A percentile compares a stretch with the other conserved stretches of the same genome.
phyloP scores from a whole-genome alignment of 2,888 invertebrate species.

The Lutraria lutraria region DNA sequence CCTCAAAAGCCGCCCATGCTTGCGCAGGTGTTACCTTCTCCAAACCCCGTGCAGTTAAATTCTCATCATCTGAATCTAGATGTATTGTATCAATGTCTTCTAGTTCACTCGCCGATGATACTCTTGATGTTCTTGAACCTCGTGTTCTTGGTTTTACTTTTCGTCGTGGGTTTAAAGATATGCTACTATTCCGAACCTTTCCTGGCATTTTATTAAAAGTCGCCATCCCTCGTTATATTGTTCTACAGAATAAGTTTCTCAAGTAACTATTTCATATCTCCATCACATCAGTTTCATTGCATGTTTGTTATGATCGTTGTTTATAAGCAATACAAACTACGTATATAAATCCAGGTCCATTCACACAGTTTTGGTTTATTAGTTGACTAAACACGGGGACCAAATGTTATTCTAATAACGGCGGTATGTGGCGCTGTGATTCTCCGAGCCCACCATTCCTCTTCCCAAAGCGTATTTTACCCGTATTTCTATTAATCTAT shows the following conservation, averaged over 20 bases:
- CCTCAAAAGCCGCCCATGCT: constrained; percentile 75
- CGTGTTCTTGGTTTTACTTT: constrained; percentile 17
- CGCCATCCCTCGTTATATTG: constrained; percentile 24
- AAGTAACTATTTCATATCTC: background rate
- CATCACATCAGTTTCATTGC: background rate
- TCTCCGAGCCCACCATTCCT: constrained; percentile 31
- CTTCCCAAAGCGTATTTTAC: constrained; percentile 44
- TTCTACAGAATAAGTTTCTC: background rate
- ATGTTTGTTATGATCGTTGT: background rate
- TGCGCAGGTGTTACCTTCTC: constrained; percentile 35
- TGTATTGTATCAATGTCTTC: constrained; percentile 52
- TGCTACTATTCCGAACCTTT: constrained; percentile 22
- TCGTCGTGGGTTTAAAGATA: constrained; percentile 36
- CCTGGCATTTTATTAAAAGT: constrained; percentile 41
- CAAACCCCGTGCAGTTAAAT: constrained; percentile 29
- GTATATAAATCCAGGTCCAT: background rate
- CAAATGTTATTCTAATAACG: background rate
- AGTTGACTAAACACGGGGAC: background rate
- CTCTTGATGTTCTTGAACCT: constrained; percentile 42
- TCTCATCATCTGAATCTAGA: constrained; percentile 59
- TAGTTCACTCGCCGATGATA: constrained; percentile 55
- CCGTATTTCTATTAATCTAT: constrained; percentile 48
- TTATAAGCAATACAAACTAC: background rate
- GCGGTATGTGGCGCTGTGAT: background rate
- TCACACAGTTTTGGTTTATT: background rate